Percentiles rank a stretch among this genome's conserved stretches.
These are phyloP conservation scores for Phacellophora camtschatica DNA, from an alignment of 30 jellyfish, hydroid and myxozoan species.

Conservation along the genomic window DNA sequence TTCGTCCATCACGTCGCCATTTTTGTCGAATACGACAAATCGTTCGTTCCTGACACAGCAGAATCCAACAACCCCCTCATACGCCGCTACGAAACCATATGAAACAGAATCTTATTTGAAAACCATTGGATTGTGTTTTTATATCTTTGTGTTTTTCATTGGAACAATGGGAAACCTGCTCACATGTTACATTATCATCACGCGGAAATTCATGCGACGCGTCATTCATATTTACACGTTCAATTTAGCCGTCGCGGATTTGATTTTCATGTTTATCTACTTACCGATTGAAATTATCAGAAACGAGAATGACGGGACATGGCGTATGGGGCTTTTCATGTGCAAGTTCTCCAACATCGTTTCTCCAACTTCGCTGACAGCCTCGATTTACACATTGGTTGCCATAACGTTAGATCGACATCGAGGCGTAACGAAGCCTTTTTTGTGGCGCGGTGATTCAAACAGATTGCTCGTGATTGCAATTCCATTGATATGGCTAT, in stretches of 20 bases:
- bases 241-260: constrained; percentile 84
- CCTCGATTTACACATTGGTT: constrained; percentile 85
- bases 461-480: constrained; percentile 27
- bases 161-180: constrained; percentile 89
- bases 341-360: constrained; percentile 68
- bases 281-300: constrained; percentile 88
- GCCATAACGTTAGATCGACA: constrained; percentile 96
- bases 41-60: neutral
- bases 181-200: constrained; percentile 78
- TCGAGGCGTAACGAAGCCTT: constrained; percentile 90
- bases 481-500: constrained; percentile 82
- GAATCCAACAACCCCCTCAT: neutral
- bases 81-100: neutral
- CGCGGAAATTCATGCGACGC: constrained; percentile 85
- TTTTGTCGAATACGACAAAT: neutral
- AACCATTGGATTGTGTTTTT: constrained; percentile 34
- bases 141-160: constrained; percentile 39
- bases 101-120: neutral
- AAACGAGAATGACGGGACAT: constrained; percentile 65
- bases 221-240: constrained; percentile 88
- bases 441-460: constrained; percentile 92
- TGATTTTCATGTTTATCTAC: constrained; percentile 59
- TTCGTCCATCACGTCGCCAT: neutral
- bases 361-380: constrained; percentile 67
- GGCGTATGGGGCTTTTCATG: constrained; percentile 86